A percentile compares a stretch with the other conserved stretches of the same genome.
Conservation (phyloP, 2,113 vertebrate species). For the Indicator indicator region DNA sequence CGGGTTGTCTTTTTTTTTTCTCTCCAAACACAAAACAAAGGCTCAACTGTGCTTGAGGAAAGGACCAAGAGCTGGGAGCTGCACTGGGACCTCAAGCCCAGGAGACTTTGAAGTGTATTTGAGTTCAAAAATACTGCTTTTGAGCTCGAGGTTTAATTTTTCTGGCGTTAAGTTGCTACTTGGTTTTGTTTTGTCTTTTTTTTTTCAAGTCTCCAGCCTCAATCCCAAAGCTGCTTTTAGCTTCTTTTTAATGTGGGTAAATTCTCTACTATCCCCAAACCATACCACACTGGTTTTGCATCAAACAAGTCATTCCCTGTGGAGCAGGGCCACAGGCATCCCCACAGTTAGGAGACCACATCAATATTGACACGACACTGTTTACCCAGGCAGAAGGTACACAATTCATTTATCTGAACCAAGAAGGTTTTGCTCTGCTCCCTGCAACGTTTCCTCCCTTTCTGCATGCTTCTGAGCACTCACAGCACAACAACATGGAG, state of each 20-base stretch:
- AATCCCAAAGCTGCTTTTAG: neutral
- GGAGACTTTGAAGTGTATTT: slow-evolving; percentile 2
- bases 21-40: neutral
- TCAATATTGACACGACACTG: slow-evolving; percentile 22
- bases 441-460: neutral
- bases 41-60: neutral
- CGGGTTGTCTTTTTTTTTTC: neutral
- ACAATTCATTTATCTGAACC: neutral
- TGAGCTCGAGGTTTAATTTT: slow-evolving; percentile 24
- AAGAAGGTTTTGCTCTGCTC: neutral
- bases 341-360: neutral
- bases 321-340: neutral
- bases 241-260: neutral
- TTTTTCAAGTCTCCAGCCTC: neutral
- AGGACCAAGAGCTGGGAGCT: neutral
- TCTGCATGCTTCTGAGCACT: accelerated
- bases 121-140: slow-evolving; percentile 64
- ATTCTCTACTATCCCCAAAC: neutral
- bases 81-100: neutral
- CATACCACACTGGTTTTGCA: neutral
- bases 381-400: neutral
- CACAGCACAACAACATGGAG: accelerated
- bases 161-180: neutral
- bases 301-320: slow-evolving; percentile 8
- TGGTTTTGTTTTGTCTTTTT: neutral